These are phyloP conservation scores for Dendrocincla tyrannina DNA, from an alignment of 2,797 vertebrate species.

Conservation along the genomic window DNA sequence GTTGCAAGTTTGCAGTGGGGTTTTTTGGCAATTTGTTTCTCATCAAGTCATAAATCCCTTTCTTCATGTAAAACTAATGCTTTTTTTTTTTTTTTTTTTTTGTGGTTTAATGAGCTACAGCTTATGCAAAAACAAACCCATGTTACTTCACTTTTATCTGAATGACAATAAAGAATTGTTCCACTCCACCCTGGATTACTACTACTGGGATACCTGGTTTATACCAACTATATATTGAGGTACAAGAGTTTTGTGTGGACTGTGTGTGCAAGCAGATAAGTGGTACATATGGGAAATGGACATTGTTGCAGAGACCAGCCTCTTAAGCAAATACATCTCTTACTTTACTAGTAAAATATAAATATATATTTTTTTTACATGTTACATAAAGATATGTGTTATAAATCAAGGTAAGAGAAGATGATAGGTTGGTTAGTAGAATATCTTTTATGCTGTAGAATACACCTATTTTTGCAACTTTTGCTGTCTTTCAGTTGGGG, in stretches of 20 bases:
- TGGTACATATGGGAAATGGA: accelerated
- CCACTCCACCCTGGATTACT: neutral
- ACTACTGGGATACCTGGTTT: neutral
- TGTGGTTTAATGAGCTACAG: conserved; percentile 20
- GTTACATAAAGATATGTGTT: neutral
- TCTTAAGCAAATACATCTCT: neutral
- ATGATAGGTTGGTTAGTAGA: neutral
- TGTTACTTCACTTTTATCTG: neutral
- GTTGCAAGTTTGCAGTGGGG: conserved; percentile 34
- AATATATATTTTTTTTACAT: neutral
- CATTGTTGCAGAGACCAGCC: neutral
- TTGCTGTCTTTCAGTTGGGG: neutral
- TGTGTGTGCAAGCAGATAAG: neutral
- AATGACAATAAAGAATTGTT: neutral
- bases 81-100: conserved; percentile 10
- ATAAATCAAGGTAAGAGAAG: neutral
- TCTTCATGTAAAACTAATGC: conserved; percentile 18
- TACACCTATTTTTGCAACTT: neutral
- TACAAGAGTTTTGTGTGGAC: neutral
- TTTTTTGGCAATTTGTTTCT: conserved; percentile 49
- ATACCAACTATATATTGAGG: neutral
- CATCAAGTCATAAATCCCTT: conserved; percentile 47
- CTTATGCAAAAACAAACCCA: neutral
- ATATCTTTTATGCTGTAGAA: neutral
- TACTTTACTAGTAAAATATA: neutral